Evolutionary conservation across 2,797 vertebrate species (phyloP), one percentile per base, ranked within the genome.

Genomic region (Lepus oiostolus): DNA sequence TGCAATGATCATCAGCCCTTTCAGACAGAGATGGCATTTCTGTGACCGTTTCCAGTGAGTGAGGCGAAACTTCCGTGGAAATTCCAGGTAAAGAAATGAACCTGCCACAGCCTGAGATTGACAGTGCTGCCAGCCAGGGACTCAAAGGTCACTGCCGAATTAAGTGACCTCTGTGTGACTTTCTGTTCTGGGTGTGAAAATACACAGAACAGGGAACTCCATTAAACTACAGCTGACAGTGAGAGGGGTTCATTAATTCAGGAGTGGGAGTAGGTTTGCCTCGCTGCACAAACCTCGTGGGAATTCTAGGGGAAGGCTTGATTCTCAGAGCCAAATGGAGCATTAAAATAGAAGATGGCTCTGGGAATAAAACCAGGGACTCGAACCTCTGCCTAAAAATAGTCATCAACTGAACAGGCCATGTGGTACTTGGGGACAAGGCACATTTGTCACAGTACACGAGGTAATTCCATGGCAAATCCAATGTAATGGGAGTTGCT

Each of bases 181-280:
- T 96, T 97, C 97, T 96, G 92, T 97, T 94, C 81, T 95, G 86
- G 81, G 91, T 96, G 96, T 97, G 95, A 96, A 97, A 97, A 96
- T 95, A 96, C 82, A 76, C 50, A 96, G 94, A 97, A 94, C 94
- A 87, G 95, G 0, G 21, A 97, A 97, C 96, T 70, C 38, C 96
- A 96, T 88, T 92, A 93, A 95, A 94, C 92, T 60, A 32, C 32
- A 90, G 95, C 86, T 91, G 94, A 95, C 90, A 94, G 88, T 24
- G n/a, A 62, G 90, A 94, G 72, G 75, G 93, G 95, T 67, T 94
- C 96, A 94, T 93, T 96, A 96, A 96, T 96, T 93, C 90, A 26
- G 50, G 21, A 65, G 85, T 77, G 89, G 91, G 89, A 76, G 93
- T 42, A 72, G 35, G 79, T 67, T 89, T 74, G 63, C 83, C 72